Evolutionary conservation across 2,113 vertebrate species (phyloP).

Genomic region (Emberiza fucata): DNA sequence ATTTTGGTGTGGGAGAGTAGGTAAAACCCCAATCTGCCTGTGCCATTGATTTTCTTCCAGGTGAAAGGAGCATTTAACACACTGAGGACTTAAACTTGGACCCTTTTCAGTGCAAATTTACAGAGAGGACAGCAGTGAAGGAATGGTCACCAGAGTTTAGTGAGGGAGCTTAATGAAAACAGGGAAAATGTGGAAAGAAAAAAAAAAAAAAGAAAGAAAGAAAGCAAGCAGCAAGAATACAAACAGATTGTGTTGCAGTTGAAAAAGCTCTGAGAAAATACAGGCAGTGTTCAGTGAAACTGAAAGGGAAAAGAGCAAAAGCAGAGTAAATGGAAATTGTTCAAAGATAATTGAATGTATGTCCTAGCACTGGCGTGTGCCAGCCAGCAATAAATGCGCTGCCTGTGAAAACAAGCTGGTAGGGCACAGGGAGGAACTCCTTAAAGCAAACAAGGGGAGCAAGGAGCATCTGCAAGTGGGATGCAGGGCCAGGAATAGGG

Average conservation of each 20-base stretch:
- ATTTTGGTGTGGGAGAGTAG: not conserved
- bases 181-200: not conserved
- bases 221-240: not conserved
- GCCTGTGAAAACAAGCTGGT: slow-evolving; percentile 14
- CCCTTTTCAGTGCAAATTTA: not conserved
- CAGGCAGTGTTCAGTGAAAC: slow-evolving; percentile 41
- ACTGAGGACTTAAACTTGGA: not conserved
- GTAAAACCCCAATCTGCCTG: not conserved
- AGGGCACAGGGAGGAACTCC: slow-evolving; percentile 14
- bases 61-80: slow-evolving; percentile 9
- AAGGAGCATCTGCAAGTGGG: slow-evolving; percentile 36
- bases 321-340: slow-evolving; percentile 62
- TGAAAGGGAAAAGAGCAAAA: slow-evolving; percentile 48
- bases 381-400: slow-evolving; percentile 56
- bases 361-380: slow-evolving; percentile 33
- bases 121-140: not conserved
- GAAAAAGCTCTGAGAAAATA: slow-evolving; percentile 37
- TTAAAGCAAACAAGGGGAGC: slow-evolving; percentile 47
- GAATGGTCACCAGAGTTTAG: not conserved
- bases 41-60: slow-evolving; percentile 21
- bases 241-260: not conserved
- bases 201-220: not conserved
- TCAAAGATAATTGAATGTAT: slow-evolving; percentile 70
- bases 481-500: not conserved
- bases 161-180: slow-evolving; percentile 20